Base-by-base conservation (phyloP, 1,140 invertebrate genomes). In the Anastatus disparis region DNA sequence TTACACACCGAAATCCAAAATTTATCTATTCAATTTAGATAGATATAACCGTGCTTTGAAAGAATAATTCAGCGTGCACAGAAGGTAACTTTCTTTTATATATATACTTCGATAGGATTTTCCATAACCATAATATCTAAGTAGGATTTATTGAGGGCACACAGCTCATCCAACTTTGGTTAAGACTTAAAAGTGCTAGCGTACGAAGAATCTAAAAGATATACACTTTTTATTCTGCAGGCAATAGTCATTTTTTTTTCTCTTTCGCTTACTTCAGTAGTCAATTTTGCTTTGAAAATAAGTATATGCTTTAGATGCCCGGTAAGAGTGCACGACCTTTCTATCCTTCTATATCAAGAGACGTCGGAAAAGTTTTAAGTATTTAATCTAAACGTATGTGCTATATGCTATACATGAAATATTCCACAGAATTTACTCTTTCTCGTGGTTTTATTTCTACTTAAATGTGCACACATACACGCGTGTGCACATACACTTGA, bases 111-210 rank as follows among this genome's bases (percentile, higher is more conserved):
- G 26, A 26, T n/a, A 26, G 42, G 61, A 64, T 52, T 69, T 69
- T 69, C 46, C 13, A 61, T 53, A 1, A 1, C 26, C 0, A 12
- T 9, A 29, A 35, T n/a, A n/a, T 1, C 22, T 2, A 20, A 40
- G 17, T 27, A 22, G 58, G 56, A 69, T 69, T 62, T 69, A 69
- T 69, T 29, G 56, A 35, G 13, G 17, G 40, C 52, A n/a, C n/a
- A 40, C 48, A 31, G 2, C 42, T 50, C 42, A 67, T 58, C 29
- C 53, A 50, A 61, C 58, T 44, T 46, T 8, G 31, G 58, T 26
- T 46, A 46, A 29, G 20, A 35, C 40, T 58, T 50, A 29, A 44
- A 44, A 56, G 63, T 44, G 26, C n/a, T 12, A 12, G 17, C 38
- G 17, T 42, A 12, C 27, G 27, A 40, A 58, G 20, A 20, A 3